Conservation (phyloP, 2,888 invertebrate species). For the Sminthurides aquaticus region DNA sequence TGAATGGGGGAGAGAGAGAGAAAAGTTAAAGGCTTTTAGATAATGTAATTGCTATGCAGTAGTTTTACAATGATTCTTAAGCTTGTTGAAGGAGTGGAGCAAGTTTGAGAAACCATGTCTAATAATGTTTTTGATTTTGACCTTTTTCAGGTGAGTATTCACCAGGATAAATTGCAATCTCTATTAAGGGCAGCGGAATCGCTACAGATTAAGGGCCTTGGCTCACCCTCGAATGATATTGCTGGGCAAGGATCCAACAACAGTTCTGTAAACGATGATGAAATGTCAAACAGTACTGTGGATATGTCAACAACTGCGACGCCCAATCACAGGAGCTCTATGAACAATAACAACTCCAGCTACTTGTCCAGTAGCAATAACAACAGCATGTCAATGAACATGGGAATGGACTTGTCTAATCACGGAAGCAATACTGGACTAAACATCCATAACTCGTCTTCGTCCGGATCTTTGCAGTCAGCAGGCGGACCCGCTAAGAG, state of each 20-base stretch:
- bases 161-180: constrained; percentile 42
- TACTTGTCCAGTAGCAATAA: constrained; percentile 18
- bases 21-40: too few relatives aligned
- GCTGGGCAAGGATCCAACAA: constrained; percentile 23
- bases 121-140: not conserved
- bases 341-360: constrained; percentile 14
- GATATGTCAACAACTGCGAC: constrained; percentile 22
- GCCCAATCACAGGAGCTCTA: constrained; percentile 17
- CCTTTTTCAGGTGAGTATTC: constrained; percentile 35
- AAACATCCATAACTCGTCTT: constrained; percentile 11
- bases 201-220: constrained; percentile 43
- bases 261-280: constrained; percentile 22
- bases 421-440: constrained; percentile 26
- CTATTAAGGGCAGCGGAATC: constrained; percentile 43
- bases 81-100: too few relatives aligned
- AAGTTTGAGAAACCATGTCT: not conserved
- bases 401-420: constrained; percentile 43
- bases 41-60: too few relatives aligned
- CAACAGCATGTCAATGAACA: constrained; percentile 22
- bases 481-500: constrained; percentile 36
- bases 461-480: constrained; percentile 19
- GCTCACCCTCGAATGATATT: constrained; percentile 37
- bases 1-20: not conserved
- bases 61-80: too few relatives aligned
- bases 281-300: constrained; percentile 23